Evolutionary conservation across 2,113 vertebrate species (phyloP).

Genomic region (Sphaerodactylus townsendi): DNA sequence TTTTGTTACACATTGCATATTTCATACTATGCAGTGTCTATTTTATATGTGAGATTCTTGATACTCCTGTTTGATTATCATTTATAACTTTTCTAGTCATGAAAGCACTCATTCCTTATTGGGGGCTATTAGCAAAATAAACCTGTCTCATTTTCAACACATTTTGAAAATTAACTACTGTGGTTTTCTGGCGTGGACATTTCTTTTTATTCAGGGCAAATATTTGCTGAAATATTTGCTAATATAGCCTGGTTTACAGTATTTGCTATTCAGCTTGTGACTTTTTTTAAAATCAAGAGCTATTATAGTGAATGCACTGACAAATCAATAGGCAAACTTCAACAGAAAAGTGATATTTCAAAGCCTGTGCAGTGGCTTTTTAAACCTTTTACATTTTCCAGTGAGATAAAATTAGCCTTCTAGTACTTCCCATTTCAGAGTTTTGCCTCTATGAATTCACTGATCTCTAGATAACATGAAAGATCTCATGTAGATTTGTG

Average conservation of each 20-base stretch:
- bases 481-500: slow-evolving; percentile 15
- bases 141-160: too few species aligned
- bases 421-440: background rate
- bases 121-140: too few species aligned
- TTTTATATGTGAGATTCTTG: too few species aligned
- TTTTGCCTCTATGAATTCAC: slow-evolving; percentile 22
- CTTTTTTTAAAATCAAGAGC: background rate
- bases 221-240: background rate
- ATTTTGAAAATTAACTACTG: background rate
- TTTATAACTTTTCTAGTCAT: too few species aligned
- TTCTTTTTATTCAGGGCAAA: background rate
- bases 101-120: too few species aligned
- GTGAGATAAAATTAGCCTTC: slow-evolving; percentile 28
- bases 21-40: too few species aligned
- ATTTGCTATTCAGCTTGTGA: background rate
- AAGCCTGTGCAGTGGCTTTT: background rate
- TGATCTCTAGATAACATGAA: slow-evolving; percentile 13
- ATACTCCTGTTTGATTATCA: too few species aligned
- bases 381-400: slow-evolving; percentile 8
- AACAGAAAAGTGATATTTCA: background rate
- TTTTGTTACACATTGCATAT: too few species aligned
- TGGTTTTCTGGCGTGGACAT: background rate
- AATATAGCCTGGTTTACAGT: background rate
- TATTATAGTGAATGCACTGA: background rate
- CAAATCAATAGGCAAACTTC: background rate